Base-by-base conservation (phyloP, 35 echinoderm and acorn worm genomes). In the Anneissia japonica region DNA sequence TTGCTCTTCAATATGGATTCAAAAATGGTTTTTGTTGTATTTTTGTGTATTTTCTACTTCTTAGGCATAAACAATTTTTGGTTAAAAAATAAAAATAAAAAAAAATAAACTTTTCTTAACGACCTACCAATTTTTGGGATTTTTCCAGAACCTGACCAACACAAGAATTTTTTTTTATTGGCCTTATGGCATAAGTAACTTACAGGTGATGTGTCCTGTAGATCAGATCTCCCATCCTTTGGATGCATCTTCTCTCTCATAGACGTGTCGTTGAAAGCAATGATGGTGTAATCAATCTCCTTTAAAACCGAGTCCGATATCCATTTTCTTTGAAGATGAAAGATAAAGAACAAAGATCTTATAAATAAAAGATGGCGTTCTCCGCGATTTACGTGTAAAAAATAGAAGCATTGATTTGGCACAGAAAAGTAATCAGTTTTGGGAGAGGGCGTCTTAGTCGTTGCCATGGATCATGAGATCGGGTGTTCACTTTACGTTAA, bases 211-310 rank as follows among this genome's bases (percentile, higher is more conserved):
- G 81, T 87, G 33, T 64, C 51, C 2, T 2, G 51, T 39, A 87
- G 77, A 12, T 97, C 94, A 76, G 41, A 51, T 43, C 90, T 86
- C 11, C 37, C 89, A 88, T 92, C 94, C 74, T 87, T 84, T 46
- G 83, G 76, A 16, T 46, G 73, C 9, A 93, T 93, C 81, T 93
- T 97, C 31, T 85, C 82, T 79, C 93, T 89, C 30, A 97, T 89
- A 85, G 84, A 90, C 0, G 89, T 88, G 17, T 93, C 91, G 76
- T 97, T 87, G 76, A 97, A 97, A 16, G 89, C 86, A 31, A 81
- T 90, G 34, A 97, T 72, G 6, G 82, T 88, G 38, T 93, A 93
- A 81, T 93, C 88, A 14, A 97, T 85, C 12, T 88, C 76, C 51
- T 46, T 88, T 29, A 97, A 74, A 23, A 84, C 79, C 26, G 88